Evolutionary conservation across 2,888 invertebrate genomes (phyloP).

Genomic region (Drosophila lutescens): DNA sequence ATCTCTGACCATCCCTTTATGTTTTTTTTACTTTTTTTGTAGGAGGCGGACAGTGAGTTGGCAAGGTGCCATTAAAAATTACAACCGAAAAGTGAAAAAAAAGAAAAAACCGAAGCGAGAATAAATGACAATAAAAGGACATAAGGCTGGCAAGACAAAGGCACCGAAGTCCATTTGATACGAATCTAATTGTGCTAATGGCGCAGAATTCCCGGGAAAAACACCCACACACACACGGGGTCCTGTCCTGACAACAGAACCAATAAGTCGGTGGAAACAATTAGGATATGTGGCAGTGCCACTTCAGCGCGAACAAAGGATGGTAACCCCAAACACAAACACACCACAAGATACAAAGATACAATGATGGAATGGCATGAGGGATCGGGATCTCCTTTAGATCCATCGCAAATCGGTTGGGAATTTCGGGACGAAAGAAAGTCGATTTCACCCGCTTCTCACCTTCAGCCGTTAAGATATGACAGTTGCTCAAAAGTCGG

Average conservation of each 20-base stretch:
- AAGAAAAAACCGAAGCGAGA: constrained; percentile 44
- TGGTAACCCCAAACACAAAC: constrained; percentile 35
- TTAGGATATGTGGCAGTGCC: constrained; percentile 45
- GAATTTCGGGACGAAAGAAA: constrained; percentile 18
- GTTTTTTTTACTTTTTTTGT: constrained; percentile 19
- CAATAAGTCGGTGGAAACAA: constrained; percentile 39
- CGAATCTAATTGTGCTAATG: constrained; percentile 81
- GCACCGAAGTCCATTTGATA: constrained; percentile 74
- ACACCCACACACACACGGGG: constrained; percentile 61
- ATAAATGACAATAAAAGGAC: constrained; percentile 69
- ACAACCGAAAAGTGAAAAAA: constrained; percentile 71
- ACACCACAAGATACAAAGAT: constrained; percentile 25
- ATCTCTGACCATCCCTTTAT: constrained; percentile 9
- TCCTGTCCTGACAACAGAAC: constrained; percentile 14
- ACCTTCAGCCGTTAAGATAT: constrained; percentile 35
- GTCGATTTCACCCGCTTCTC: constrained; percentile 36
- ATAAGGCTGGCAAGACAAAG: constrained; percentile 42
- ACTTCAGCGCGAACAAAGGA: constrained; percentile 47
- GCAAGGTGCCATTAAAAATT: constrained; percentile 81
- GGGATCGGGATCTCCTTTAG: constrained; percentile 18
- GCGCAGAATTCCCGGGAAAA: constrained; percentile 72
- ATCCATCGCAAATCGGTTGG: constrained; percentile 40
- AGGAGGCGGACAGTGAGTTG: constrained; percentile 79
- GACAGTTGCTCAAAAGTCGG: constrained; percentile 40
- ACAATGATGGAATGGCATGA: constrained; percentile 11